Percentiles rank a stretch among this genome's conserved stretches.
These are phyloP conservation scores for Aegithalos caudatus DNA, from an alignment of 2,113 vertebrate genomes.

Conservation along the genomic window DNA sequence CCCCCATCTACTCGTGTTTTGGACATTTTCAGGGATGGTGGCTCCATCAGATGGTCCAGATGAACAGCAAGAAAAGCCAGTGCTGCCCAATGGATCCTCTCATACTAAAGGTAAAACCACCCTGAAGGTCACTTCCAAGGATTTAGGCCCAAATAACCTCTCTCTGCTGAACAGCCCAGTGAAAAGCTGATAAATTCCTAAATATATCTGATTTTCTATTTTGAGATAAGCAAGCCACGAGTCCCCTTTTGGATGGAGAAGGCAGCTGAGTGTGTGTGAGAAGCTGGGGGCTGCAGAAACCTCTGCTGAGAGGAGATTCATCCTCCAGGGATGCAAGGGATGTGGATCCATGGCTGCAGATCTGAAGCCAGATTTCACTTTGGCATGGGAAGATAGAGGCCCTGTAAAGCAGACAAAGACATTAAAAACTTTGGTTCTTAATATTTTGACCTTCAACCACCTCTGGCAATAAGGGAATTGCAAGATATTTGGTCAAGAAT, in stretches of 20 bases:
- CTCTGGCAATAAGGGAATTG: not conserved
- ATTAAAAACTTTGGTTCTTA: not conserved
- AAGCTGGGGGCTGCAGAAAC: not conserved
- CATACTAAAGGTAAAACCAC: not conserved
- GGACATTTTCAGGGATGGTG: not conserved
- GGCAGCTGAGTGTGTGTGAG: not conserved
- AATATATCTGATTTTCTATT: not conserved
- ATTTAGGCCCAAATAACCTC: not conserved
- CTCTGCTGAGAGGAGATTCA: not conserved
- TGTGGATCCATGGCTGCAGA: not conserved
- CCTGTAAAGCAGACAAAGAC: not conserved
- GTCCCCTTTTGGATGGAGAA: accelerated
- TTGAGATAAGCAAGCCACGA: not conserved
- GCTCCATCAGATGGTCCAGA: not conserved
- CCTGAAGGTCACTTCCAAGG: accelerated
- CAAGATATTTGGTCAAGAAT: not conserved
- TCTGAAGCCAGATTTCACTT: not conserved
- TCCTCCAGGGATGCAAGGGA: accelerated
- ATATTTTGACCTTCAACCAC: not conserved
- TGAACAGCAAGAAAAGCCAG: accelerated
- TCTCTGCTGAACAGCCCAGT: not conserved
- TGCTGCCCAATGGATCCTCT: accelerated
- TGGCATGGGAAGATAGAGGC: not conserved
- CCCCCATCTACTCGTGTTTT: accelerated
- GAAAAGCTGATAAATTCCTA: not conserved